Conservation (phyloP, 2,888 invertebrate genomes). For the Polia nebulosa region DNA sequence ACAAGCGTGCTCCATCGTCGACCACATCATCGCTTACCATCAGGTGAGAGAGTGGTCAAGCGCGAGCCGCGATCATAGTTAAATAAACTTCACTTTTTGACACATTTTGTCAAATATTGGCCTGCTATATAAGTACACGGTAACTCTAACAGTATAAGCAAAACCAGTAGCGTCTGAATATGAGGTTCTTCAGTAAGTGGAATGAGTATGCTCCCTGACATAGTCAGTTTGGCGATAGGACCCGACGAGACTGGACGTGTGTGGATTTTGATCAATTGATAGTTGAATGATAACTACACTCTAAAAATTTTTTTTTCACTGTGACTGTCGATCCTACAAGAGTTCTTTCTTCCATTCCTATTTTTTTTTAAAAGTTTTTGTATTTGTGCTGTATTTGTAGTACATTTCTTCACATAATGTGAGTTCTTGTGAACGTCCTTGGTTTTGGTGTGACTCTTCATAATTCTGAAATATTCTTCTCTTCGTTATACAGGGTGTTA, state of each 20-base stretch:
- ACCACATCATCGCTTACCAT: too few species aligned
- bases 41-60: too few species aligned
- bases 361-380: not conserved
- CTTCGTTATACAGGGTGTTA: not conserved
- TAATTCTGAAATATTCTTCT: not conserved
- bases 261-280: slow-evolving; percentile 45
- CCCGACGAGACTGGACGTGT: slow-evolving; percentile 49
- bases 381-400: not conserved
- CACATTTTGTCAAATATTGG: not conserved
- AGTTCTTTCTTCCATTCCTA: not conserved
- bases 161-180: slow-evolving; percentile 45
- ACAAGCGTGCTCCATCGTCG: too few species aligned
- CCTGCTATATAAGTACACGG: not conserved
- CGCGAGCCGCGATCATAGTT: too few species aligned
- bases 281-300: slow-evolving; percentile 51
- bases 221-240: slow-evolving; percentile 38
- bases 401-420: not conserved
- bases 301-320: not conserved
- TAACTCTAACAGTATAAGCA: not conserved
- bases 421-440: slow-evolving; percentile 13
- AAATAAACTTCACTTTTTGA: too few species aligned
- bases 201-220: slow-evolving; percentile 33
- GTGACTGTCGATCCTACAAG: not conserved
- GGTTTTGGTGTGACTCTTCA: slow-evolving; percentile 2
- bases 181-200: slow-evolving; percentile 17